A percentile compares a stretch with the other conserved stretches of the same genome.
Evolutionary conservation across 1,140 invertebrate genomes (phyloP).

Genomic region (Stegodyphus mimosarum): DNA sequence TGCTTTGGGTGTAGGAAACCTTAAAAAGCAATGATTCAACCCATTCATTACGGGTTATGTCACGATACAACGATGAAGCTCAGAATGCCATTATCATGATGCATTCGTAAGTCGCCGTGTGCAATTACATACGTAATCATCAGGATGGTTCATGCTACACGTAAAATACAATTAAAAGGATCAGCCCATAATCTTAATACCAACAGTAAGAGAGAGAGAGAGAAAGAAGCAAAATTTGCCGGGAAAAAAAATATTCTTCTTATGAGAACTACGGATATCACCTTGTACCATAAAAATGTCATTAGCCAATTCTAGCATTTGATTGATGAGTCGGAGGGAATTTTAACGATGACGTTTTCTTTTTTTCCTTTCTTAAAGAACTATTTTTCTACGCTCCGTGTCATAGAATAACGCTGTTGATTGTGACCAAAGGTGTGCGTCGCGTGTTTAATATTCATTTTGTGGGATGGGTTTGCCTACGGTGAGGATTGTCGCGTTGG

Average conservation of each 20-base stretch:
- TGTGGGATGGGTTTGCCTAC: constrained; percentile 1
- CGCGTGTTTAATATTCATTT: constrained; percentile 56
- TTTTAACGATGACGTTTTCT: constrained; percentile 48
- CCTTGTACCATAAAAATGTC: constrained; percentile 50
- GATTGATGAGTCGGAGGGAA: constrained; percentile 37
- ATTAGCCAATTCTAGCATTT: constrained; percentile 33
- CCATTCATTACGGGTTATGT: too few relatives aligned
- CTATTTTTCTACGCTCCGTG: constrained; percentile 39
- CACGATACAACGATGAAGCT: too few relatives aligned
- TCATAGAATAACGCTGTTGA: constrained; percentile 26
- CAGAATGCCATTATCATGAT: too few relatives aligned
- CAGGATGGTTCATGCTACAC: not conserved
- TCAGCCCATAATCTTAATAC: constrained; percentile 20
- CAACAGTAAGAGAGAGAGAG: not conserved
- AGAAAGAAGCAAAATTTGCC: not conserved
- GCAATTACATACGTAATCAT: not conserved
- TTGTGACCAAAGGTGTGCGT: constrained; percentile 12
- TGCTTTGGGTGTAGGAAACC: too few relatives aligned
- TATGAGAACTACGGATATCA: constrained; percentile 19
- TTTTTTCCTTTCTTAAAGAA: not conserved
- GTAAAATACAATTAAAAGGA: constrained; percentile 41
- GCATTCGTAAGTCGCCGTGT: not conserved
- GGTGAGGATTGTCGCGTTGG: not conserved
- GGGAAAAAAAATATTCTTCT: not conserved
- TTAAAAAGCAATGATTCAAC: too few relatives aligned